Evolutionary conservation across 1,140 invertebrate genomes (phyloP).

Genomic region (Luehdorfia chinensis): DNA sequence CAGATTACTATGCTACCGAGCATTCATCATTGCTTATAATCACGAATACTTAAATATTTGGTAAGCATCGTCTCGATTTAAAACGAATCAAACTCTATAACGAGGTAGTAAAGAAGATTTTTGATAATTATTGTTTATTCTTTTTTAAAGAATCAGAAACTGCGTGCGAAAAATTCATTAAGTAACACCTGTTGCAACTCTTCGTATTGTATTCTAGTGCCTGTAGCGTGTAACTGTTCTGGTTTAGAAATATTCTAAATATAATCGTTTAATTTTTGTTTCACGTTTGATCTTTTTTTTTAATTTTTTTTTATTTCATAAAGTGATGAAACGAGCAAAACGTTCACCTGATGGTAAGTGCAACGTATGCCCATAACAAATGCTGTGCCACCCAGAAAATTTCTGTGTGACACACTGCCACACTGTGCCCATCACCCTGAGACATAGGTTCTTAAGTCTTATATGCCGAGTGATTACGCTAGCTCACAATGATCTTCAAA

Average conservation of each 20-base stretch:
- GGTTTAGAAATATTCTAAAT: conserved; percentile 37
- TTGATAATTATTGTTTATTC: conserved; percentile 17
- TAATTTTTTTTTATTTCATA: no score
- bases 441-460: no score
- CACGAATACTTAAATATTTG: conserved; percentile 31
- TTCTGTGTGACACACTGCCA: no score
- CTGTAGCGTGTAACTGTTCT: conserved; percentile 31
- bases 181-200: conserved; percentile 39
- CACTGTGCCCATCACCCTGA: no score
- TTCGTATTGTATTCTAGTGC: conserved; percentile 40
- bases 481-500: no score
- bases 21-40: conserved; percentile 29
- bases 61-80: neutral
- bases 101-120: conserved; percentile 11
- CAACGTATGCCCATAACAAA: no score
- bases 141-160: conserved; percentile 27
- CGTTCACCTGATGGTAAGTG: no score
- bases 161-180: conserved; percentile 43
- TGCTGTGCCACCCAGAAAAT: no score
- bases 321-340: no score
- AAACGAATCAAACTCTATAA: conserved; percentile 18
- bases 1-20: conserved; percentile 26
- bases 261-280: conserved; percentile 8
- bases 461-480: no score
- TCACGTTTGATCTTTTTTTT: no score